A percentile compares a stretch with the other conserved stretches of the same genome.
Evolutionary conservation across 2,113 vertebrate species (phyloP).

Genomic region (Deroptyus accipitrinus): DNA sequence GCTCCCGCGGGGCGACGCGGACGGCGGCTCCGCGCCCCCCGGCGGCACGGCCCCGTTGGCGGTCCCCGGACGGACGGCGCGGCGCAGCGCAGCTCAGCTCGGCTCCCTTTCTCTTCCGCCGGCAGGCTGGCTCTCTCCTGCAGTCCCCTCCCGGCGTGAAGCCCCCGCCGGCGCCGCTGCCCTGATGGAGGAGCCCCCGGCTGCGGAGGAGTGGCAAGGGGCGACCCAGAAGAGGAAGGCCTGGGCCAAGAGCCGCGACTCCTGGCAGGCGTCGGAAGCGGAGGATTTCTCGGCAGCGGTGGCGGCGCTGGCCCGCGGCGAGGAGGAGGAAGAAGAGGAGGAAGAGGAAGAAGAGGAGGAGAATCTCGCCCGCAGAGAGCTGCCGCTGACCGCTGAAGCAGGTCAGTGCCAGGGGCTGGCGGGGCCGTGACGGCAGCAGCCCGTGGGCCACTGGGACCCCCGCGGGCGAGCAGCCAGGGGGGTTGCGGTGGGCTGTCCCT

Average conservation of each 20-base stretch:
- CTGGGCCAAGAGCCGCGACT: constrained; percentile 91
- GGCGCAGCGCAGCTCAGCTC: too few species aligned
- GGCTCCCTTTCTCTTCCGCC: neutral
- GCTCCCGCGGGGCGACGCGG: neutral
- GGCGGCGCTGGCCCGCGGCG: constrained; percentile 42
- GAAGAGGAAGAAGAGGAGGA: constrained; percentile 21
- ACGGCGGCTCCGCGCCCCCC: neutral
- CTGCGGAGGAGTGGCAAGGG: constrained; percentile 73
- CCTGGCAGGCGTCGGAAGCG: constrained; percentile 84
- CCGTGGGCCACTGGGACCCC: neutral
- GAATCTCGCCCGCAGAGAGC: constrained; percentile 29
- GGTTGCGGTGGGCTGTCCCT: neutral
- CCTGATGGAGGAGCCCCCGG: constrained; percentile 72
- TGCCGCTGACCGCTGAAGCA: constrained; percentile 69
- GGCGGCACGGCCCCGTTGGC: neutral
- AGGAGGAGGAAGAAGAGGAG: constrained; percentile 27
- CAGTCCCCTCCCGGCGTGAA: neutral
- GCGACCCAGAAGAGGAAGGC: constrained; percentile 81
- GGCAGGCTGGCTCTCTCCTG: neutral
- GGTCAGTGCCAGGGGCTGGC: constrained; percentile 55
- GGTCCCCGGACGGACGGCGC: neutral
- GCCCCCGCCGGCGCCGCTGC: neutral
- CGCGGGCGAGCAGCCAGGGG: neutral
- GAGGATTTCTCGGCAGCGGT: constrained; percentile 73
- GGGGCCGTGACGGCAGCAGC: neutral